A percentile compares a stretch with the other conserved stretches of the same genome.
Conservation (phyloP, 1,140 invertebrate species). For the Goniozus legneri region DNA sequence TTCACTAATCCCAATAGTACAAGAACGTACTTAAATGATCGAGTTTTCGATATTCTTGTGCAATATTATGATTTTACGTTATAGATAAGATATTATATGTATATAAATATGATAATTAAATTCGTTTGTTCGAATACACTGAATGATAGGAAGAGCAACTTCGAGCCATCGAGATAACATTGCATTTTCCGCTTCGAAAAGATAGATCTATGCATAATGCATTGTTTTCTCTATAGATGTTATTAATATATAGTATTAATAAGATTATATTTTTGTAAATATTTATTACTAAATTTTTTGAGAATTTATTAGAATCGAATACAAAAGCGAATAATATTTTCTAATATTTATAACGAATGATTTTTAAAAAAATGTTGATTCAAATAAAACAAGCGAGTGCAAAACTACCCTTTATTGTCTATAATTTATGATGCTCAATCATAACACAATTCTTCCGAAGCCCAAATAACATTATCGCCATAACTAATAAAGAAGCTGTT, state of each 20-base stretch:
- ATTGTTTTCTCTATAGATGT: constrained; percentile 7
- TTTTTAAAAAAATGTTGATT: too few relatives aligned
- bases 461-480: too few relatives aligned
- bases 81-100: neutral
- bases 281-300: constrained; percentile 18
- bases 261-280: constrained; percentile 16
- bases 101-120: neutral
- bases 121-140: neutral
- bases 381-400: too few relatives aligned
- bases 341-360: neutral
- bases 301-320: constrained; percentile 7
- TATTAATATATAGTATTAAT: neutral
- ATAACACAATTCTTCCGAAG: too few relatives aligned
- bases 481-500: too few relatives aligned
- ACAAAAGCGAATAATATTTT: neutral
- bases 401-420: too few relatives aligned
- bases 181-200: neutral
- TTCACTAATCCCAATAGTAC: too few relatives aligned
- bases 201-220: neutral
- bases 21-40: too few relatives aligned
- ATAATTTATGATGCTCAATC: too few relatives aligned
- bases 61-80: neutral
- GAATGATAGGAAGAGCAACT: neutral
- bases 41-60: neutral
- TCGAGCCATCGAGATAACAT: constrained; percentile 12